Base-by-base conservation (phyloP, 2,797 vertebrate species). In the Ptychobarbus kaznakovi region DNA sequence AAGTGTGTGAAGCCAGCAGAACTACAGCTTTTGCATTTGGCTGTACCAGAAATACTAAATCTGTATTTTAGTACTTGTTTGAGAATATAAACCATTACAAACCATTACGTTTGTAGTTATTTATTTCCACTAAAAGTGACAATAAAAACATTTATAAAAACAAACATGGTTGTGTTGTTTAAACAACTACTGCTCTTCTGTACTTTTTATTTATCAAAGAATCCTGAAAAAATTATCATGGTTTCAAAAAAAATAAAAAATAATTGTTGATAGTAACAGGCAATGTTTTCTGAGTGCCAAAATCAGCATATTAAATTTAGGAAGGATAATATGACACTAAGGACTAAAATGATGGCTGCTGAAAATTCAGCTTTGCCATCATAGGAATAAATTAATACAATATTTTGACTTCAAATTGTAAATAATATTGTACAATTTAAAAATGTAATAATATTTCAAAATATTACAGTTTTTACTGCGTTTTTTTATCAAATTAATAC, bases 1-100 rank as follows among this genome's bases (percentile, higher is more conserved):
- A 77, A 61, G 20, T 25, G 22, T 8, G 35, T n/a, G 13, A 77
- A 77, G 75, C 75, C 35, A 77, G 56, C 56, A 61, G 53, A 78
- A 61, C 53, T 78, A 12, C 13, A 42, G 51, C 22, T 78, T 13
- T 58, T 56, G 49, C 5, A 56, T 42, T 61, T 61, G 7, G 7
- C 35, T 58, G n/a, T 16, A 72, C 38, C n/a, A 53, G 16, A 81
- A 69, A 81, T 12, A 8, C 22, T 16, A 73, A 6, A 28, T 61
- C 16, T 42, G 75, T n/a, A 16, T 28, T 58, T 82, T 74, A 63
- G 25, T 4, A 35, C 25, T 32, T 44, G 4, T 68, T 35, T 73
- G 10, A 82, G 3, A 82, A 58, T 61, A 72, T 42, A 4, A 42
- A 56, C 1, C 38, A 61, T 82, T 72, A 63, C 0, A n/a, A 58